A percentile compares a stretch with the other conserved stretches of the same genome.
Evolutionary conservation across 1,140 invertebrate genomes (phyloP).

Genomic region (Bombus huntii): DNA sequence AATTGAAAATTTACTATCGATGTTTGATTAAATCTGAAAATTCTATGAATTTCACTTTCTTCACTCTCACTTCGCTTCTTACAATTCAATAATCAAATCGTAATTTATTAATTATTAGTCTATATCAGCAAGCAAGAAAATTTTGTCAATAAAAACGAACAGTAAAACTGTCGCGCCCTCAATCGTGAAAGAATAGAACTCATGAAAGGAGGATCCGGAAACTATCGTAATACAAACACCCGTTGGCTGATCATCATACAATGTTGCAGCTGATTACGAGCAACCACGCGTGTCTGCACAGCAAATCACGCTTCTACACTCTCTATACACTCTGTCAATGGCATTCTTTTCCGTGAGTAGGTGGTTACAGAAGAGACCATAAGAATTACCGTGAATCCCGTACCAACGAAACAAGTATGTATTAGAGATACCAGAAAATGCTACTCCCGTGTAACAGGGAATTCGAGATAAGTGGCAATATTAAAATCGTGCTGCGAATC

Average conservation of each 20-base stretch:
- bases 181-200: background rate
- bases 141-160: too few species aligned
- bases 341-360: background rate
- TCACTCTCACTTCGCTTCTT: too few species aligned
- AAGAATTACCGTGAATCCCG: background rate
- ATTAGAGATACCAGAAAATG: background rate
- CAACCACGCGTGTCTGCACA: constrained; percentile 12
- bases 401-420: background rate
- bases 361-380: background rate
- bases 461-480: constrained; percentile 7
- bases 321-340: constrained; percentile 6
- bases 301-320: background rate
- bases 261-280: constrained; percentile 8
- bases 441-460: background rate
- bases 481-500: constrained; percentile 2
- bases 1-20: background rate
- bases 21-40: background rate
- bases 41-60: background rate
- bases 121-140: background rate
- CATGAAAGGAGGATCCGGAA: background rate
- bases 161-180: too few species aligned
- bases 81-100: too few species aligned
- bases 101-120: background rate
- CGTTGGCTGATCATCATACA: constrained; percentile 18
- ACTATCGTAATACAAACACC: background rate